Evolutionary conservation across 2,888 invertebrate species (phyloP), one percentile per base, ranked within the genome.

Genomic region (Campopleginae sp.): DNA sequence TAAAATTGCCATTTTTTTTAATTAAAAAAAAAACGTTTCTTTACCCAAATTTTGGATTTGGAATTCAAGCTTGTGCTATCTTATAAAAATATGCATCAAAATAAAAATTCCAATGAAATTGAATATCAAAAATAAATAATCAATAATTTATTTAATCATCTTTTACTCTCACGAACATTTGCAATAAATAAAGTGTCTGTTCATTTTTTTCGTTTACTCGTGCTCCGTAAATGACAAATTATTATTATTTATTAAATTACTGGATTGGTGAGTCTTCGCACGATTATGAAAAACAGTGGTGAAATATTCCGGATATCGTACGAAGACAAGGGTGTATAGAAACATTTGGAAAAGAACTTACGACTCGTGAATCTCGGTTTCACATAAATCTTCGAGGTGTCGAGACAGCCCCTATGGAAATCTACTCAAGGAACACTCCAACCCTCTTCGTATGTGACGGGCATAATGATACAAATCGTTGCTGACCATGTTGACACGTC

Each of bases 351-450:
- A 58, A 72, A 77, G 76, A 84, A 65, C 72, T 63, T 58, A 48
- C 27, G 31, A 27, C 58, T 84, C 76, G 72, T 84, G 77, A 84
- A 84, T 84, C 79, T 80, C 66, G 51, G 68, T 81, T 81, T 65
- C 77, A 66, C 78, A 81, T 76, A 80, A 74, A 79, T 79, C 54
- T 72, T 61, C 71, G 33, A 54, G 72, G 51, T 74, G 79, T 78
- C 80, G 80, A 85, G 66, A 80, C 80, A 23, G 58, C 72, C 81
- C 78, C 80, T 33, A 77, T 82, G 82, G 77, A 90, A 90, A 89
- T 89, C 89, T 87, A 87, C 85, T 85, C 86, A 83, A 86, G 88
- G 89, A 87, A 88, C 80, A 76, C 85, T 81, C 72, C 74, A 19
- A 71, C 54, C 86, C 48, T 78, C 80, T 87, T 84, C 86, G 88